phyloP scores from a whole-genome alignment of 2,113 vertebrate species.

The Leptobrachium ailaonicum region DNA sequence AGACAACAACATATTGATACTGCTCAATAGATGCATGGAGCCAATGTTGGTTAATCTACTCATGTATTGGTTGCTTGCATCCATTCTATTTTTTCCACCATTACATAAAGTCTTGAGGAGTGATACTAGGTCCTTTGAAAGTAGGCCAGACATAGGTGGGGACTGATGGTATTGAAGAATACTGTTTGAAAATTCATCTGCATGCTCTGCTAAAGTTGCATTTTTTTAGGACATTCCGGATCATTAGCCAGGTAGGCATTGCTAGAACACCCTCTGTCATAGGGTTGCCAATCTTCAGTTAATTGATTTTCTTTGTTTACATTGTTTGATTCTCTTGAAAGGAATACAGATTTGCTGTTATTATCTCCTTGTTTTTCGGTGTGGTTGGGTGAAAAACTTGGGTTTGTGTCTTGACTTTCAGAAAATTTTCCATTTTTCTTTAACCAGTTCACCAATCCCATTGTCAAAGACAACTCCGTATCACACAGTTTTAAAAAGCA shows the following conservation, averaged over 20 bases:
- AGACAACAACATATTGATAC: conserved; percentile 41
- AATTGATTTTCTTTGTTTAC: neutral
- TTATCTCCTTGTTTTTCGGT: neutral
- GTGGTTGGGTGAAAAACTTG: neutral
- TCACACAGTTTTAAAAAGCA: conserved; percentile 84
- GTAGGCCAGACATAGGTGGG: neutral
- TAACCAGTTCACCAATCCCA: conserved; percentile 84
- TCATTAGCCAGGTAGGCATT: neutral
- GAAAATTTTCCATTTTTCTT: conserved; percentile 54
- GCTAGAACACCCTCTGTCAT: neutral
- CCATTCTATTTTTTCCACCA: conserved; percentile 62
- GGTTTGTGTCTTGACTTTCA: neutral
- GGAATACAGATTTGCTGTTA: no score
- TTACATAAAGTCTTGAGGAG: neutral
- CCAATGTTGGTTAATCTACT: conserved; percentile 60
- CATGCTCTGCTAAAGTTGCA: neutral
- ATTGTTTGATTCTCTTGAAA: neutral
- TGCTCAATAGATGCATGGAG: conserved; percentile 52
- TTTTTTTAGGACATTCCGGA: neutral
- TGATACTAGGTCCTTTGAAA: neutral
- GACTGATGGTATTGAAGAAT: neutral
- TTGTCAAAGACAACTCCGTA: conserved; percentile 79
- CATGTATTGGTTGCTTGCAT: conserved; percentile 67
- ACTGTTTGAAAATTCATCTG: neutral
- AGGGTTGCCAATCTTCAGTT: neutral